Conservation (phyloP, 2,113 vertebrate genomes). For the Brachyhypopomus gauderio region DNA sequence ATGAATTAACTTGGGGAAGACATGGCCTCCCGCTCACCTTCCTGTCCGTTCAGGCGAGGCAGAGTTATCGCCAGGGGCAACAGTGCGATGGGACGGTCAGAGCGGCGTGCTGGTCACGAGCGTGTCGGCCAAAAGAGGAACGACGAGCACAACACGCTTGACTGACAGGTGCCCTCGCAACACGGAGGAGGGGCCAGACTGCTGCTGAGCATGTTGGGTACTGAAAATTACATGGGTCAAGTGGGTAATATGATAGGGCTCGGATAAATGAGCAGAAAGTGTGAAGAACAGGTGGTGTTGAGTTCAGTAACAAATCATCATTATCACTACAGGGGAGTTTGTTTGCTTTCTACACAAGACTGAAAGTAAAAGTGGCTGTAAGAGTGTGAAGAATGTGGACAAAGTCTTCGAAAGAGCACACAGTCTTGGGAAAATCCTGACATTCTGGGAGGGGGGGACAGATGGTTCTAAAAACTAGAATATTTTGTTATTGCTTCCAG, state of each 20-base stretch:
- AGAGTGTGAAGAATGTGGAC: background rate
- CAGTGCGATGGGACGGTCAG: slow-evolving; percentile 43
- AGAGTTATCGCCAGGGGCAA: slow-evolving; percentile 46
- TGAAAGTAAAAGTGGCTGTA: background rate
- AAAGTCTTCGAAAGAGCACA: background rate
- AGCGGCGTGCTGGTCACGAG: slow-evolving; percentile 25
- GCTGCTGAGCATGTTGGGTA: background rate
- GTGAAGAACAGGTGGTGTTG: too few species aligned
- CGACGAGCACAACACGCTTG: background rate
- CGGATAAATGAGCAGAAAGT: too few species aligned
- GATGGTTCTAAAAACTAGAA: background rate
- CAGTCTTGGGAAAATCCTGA: background rate
- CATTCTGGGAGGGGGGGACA: background rate
- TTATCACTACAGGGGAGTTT: background rate
- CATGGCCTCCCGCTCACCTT: slow-evolving; percentile 57
- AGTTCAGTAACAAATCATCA: too few species aligned
- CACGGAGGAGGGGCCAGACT: background rate
- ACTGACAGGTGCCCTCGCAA: background rate
- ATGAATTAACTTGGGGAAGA: slow-evolving; percentile 46
- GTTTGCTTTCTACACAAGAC: background rate
- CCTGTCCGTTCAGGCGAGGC: slow-evolving; percentile 51
- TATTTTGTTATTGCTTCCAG: background rate
- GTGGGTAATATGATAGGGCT: background rate
- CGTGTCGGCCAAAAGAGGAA: background rate
- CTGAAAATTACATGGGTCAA: background rate